Percentiles rank a stretch among this genome's conserved stretches.
These are phyloP conservation scores for Spheniscus humboldti DNA, from an alignment of 2,797 vertebrate species.

Conservation along the genomic window DNA sequence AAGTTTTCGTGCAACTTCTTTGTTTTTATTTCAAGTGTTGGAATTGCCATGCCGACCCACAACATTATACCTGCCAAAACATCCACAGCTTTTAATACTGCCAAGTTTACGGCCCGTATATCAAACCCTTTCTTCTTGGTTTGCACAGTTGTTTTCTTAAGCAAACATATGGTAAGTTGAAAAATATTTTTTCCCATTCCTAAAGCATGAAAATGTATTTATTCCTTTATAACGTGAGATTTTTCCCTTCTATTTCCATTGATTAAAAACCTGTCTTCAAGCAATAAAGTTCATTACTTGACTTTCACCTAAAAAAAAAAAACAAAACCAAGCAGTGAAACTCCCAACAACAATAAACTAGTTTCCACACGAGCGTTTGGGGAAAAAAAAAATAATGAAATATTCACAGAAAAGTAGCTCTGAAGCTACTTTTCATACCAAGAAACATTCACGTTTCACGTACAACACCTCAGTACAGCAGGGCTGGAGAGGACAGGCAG, in stretches of 20 bases:
- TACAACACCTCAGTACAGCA: neutral
- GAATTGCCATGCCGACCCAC: neutral
- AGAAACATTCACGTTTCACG: fast-evolving
- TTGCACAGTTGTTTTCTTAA: neutral
- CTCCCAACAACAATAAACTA: neutral
- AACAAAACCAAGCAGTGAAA: neutral
- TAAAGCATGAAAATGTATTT: neutral
- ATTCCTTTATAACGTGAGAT: neutral
- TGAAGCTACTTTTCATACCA: neutral
- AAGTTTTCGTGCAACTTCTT: neutral
- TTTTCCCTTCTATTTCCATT: neutral
- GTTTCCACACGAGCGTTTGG: neutral
- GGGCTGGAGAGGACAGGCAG: neutral
- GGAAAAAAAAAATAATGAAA: neutral
- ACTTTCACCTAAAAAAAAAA: neutral
- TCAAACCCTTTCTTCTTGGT: neutral
- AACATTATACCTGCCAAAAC: neutral
- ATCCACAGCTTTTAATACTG: neutral
- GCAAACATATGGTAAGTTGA: neutral
- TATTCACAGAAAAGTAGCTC: neutral
- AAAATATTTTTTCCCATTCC: neutral
- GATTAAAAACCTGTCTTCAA: neutral
- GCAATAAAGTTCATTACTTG: neutral
- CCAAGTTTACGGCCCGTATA: neutral
- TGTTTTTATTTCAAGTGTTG: neutral